Evolutionary conservation across 1,140 invertebrate species (phyloP), one percentile per base, ranked within the genome.

Genomic region (Bacillus rossius): DNA sequence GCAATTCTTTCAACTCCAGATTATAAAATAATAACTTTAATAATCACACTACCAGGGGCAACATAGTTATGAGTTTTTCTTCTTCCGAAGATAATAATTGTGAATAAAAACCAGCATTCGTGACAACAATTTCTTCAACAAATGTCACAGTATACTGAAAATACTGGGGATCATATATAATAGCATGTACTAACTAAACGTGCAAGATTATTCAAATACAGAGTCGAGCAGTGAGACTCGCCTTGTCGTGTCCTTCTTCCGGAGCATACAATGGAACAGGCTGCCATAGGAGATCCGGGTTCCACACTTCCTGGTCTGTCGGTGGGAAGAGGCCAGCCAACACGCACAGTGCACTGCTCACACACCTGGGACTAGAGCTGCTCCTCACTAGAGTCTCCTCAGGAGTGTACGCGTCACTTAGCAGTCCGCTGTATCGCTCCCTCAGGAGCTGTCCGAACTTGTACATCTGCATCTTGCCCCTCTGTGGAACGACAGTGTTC

Each of bases 311-410:
- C 20, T 81, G 73, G 5, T 79, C 73, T 22, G 72, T 70, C 0
- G 92, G 91, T 20, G 87, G 88, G 75, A 85, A 96, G 37, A 96
- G 74, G 19, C 89, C 91, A 8, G 92, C 90, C 20, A 95, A 75
- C 52, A 94, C 79, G 37, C 84, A 78, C 67, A 87, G 82, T 0
- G 89, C 91, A 71, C 91, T 96, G 86, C 92, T 93, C 60, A 94
- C 74, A 67, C 91, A 92, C 38, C 94, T 77, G 59, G 92, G 87
- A 5, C 80, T 78, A 66, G 88, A 86, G 65, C 91, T 94, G 68
- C 89, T 92, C n/a, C 81, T 71, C 0, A 92, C 79, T 58, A 75
- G 77, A 23, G 92, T 77, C 72, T 89, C 82, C 51, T 81, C 75
- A n/a, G 81, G 75, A 40, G 73, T 77, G 60, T 87, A 86, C 20